Evolutionary conservation across 2,113 vertebrate genomes (phyloP), one percentile per base, ranked within the genome.

Genomic region (Otis tarda): DNA sequence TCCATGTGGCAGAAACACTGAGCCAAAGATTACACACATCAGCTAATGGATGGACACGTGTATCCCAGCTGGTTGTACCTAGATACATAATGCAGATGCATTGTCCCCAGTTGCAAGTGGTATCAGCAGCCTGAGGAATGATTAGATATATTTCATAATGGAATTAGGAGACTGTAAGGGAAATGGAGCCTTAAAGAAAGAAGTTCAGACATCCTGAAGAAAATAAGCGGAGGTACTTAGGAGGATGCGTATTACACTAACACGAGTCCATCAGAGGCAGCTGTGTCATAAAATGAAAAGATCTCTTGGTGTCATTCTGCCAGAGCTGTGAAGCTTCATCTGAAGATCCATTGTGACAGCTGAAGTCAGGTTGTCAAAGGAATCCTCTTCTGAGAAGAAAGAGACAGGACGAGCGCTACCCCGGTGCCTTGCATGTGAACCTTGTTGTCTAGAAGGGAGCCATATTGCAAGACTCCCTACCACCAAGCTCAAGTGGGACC

Each of bases 121-220:
- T 59, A 52, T 47, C 57, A 85, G 81, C 68, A 82, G 50, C 45
- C 41, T 49, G 39, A 33, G 35, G 49, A 74, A 73, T n/a, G 5
- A 50, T 61, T 55, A 45, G 39, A 56, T 79, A 10, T 31, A 52
- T 37, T 83, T 85, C 71, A 37, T 59, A 87, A 79, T 30, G 23
- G 61, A 94, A 85, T 68, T 75, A 75, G 56, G 52, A 57, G n/a
- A 86, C 57, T 55, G 30, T 81, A 65, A 83, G 47, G 63, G 55
- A 83, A 92, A 65, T 22, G 15, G 10, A 88, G 18, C 12, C 45
- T 73, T 74, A 67, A 64, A 92, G 47, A 65, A 93, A 89, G 35
- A 75, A 79, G 27, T 76, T 82, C 61, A 79, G 81, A 45, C n/a
- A 53, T 56, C 30, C 35, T 69, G n/a, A 79, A 94, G 81, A 87